These are phyloP conservation scores for Colaptes auratus DNA, from an alignment of 2,113 vertebrate genomes.

Conservation along the genomic window DNA sequence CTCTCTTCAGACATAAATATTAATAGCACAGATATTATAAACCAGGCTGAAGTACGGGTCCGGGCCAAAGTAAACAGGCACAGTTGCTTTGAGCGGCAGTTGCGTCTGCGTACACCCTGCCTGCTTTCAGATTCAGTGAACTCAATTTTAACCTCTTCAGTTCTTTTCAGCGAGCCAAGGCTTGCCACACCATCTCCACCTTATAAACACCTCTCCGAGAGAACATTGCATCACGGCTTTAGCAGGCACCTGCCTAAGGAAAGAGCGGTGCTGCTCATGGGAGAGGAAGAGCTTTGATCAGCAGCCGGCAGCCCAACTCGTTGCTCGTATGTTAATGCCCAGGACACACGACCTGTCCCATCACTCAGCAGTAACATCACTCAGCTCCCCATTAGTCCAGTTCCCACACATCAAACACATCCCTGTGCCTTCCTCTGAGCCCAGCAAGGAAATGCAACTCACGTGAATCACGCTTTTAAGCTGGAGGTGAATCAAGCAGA, in stretches of 20 bases:
- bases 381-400: not conserved
- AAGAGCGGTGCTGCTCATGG: not conserved
- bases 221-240: constrained; percentile 11
- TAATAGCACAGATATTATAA: constrained; percentile 26
- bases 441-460: not conserved
- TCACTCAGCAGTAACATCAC: not conserved
- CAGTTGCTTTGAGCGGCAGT: not conserved
- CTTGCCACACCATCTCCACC: not conserved
- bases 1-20: constrained; percentile 15
- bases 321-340: not conserved
- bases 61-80: not conserved
- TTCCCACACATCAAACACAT: not conserved
- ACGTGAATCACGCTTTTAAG: not conserved
- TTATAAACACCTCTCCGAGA: not conserved
- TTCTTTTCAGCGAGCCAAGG: not conserved
- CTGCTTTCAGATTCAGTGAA: constrained; percentile 5
- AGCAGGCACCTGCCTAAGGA: not conserved
- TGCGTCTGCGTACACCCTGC: not conserved
- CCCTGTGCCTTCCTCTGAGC: not conserved
- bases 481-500: constrained; percentile 26
- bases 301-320: not conserved
- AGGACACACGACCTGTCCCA: not conserved
- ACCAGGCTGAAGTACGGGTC: not conserved
- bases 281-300: not conserved
- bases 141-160: not conserved